Evolutionary conservation across 1,140 invertebrate genomes (phyloP).

Genomic region (Cydia pomonella): DNA sequence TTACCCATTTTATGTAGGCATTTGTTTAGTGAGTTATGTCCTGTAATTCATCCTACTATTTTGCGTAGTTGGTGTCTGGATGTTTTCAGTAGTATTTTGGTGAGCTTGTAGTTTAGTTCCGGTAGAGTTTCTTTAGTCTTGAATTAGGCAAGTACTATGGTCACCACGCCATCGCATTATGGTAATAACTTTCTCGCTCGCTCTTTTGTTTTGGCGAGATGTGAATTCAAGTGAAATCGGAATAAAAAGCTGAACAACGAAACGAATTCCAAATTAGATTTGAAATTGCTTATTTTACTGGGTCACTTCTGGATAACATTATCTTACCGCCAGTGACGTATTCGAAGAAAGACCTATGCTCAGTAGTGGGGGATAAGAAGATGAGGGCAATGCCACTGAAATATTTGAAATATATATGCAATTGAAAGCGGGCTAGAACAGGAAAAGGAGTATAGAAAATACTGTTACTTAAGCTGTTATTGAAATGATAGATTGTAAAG

Average conservation of each 20-base stretch:
- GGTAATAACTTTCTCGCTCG: not conserved
- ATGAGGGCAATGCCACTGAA: not conserved
- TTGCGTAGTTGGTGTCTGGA: too few relatives aligned
- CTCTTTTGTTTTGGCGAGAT: slow-evolving; percentile 10
- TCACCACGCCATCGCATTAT: slow-evolving; percentile 1
- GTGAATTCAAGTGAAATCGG: slow-evolving; percentile 3
- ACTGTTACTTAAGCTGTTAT: not conserved
- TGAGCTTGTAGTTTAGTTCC: too few relatives aligned
- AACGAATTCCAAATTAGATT: not conserved
- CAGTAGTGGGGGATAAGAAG: not conserved
- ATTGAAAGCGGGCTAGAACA: not conserved
- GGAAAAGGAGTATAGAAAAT: not conserved
- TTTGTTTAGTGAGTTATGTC: too few relatives aligned
- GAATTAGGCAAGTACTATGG: not conserved
- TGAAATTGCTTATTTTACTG: not conserved
- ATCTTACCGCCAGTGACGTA: too few relatives aligned
- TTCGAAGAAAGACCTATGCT: not conserved
- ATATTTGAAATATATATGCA: not conserved
- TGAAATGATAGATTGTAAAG: not conserved
- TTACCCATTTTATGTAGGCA: too few relatives aligned
- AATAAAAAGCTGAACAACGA: not conserved
- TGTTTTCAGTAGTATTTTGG: too few relatives aligned
- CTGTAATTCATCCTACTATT: too few relatives aligned
- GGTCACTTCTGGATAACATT: not conserved
- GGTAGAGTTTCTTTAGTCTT: too few relatives aligned